Conservation (phyloP, 2,797 vertebrate species). For the Spinus olivaceus region DNA sequence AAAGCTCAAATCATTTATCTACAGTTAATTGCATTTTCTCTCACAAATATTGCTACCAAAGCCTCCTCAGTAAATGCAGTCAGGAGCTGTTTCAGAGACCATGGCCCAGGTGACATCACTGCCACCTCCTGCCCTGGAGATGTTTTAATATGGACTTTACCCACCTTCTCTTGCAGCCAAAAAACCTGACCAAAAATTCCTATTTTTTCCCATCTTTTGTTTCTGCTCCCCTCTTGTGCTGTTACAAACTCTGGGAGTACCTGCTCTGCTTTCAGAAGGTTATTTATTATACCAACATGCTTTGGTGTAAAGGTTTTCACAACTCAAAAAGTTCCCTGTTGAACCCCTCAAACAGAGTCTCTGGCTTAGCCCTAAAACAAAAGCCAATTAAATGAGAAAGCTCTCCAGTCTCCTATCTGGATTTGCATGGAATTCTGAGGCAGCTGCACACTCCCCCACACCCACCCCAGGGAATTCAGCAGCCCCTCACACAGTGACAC, state of each 20-base stretch:
- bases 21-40: fast-evolving
- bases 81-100: neutral
- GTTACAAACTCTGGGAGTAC: neutral
- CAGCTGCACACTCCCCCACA: neutral
- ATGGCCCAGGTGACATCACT: neutral
- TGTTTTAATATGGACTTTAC: neutral
- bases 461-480: neutral
- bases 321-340: neutral
- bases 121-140: neutral
- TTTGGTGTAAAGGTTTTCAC: neutral
- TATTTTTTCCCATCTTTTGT: neutral
- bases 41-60: neutral
- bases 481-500: neutral
- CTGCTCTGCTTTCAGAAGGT: neutral
- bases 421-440: neutral
- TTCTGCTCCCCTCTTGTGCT: neutral
- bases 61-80: neutral
- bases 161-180: neutral
- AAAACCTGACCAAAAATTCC: neutral
- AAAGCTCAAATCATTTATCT: neutral
- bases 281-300: neutral
- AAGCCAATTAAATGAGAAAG: neutral
- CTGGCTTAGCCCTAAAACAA: neutral
- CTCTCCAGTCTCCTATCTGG: neutral
- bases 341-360: neutral